Conservation (phyloP, 2,888 invertebrate genomes). For the Notodonta dromedarius region DNA sequence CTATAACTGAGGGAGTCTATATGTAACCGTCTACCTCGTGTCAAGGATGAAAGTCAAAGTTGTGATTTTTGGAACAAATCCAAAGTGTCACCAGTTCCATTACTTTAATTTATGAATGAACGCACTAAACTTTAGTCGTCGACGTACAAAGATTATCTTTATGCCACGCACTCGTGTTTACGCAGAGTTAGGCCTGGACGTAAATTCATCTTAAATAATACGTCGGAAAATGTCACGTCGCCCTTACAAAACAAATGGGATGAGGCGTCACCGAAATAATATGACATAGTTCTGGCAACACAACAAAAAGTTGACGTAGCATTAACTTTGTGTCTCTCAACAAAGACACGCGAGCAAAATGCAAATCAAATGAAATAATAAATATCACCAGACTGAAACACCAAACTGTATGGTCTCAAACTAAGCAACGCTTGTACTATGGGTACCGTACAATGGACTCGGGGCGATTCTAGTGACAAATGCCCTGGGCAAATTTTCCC, state of each 20-base stretch:
- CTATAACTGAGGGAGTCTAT: slow-evolving; percentile 21
- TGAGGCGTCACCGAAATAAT: slow-evolving; percentile 21
- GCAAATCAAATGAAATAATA: too few relatives aligned
- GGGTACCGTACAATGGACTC: too few relatives aligned
- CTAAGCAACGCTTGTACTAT: too few relatives aligned
- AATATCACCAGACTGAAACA: too few relatives aligned
- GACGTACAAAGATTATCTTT: slow-evolving; percentile 33
- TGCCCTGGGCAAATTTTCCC: too few relatives aligned
- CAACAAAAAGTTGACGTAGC: too few relatives aligned
- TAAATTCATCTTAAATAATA: slow-evolving; percentile 18
- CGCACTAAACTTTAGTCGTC: slow-evolving; percentile 36
- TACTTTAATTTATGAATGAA: slow-evolving; percentile 62
- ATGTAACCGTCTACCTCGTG: slow-evolving; percentile 49
- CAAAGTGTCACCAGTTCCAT: slow-evolving; percentile 52
- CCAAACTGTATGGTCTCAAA: too few relatives aligned
- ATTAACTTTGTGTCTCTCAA: too few relatives aligned
- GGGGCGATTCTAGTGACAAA: too few relatives aligned
- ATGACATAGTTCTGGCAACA: slow-evolving; percentile 11
- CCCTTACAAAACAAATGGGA: slow-evolving; percentile 21
- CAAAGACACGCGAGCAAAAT: too few relatives aligned
- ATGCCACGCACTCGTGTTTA: slow-evolving; percentile 26
- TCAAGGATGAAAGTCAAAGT: slow-evolving; percentile 63
- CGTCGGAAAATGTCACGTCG: slow-evolving; percentile 34
- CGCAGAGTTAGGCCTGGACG: slow-evolving; percentile 22
- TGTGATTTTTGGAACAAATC: slow-evolving; percentile 57